Evolutionary conservation across 2,797 vertebrate genomes (phyloP).

Genomic region (Ceryle rudis): DNA sequence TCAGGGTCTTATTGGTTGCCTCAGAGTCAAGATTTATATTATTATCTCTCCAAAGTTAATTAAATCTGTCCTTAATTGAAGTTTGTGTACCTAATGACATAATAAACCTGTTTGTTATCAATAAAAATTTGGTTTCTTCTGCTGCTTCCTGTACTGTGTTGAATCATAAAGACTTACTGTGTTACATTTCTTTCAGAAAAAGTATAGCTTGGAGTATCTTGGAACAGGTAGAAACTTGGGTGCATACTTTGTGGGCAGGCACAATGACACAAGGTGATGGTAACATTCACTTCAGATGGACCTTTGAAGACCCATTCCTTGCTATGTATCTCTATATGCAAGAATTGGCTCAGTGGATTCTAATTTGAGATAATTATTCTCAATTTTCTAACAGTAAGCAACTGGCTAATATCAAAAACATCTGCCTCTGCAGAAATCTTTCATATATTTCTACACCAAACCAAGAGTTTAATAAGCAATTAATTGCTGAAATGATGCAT

Average conservation of each 20-base stretch:
- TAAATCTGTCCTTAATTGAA: background rate
- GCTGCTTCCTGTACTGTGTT: background rate
- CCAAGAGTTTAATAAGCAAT: conserved; percentile 42
- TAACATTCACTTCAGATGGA: fast-evolving
- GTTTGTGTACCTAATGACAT: background rate
- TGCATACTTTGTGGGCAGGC: background rate
- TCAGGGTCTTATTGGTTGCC: background rate
- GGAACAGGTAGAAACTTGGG: background rate
- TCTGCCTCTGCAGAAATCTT: background rate
- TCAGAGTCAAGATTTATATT: background rate
- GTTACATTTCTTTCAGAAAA: background rate
- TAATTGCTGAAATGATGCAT: conserved; percentile 55
- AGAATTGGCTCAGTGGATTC: background rate
- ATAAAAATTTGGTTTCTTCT: fast-evolving
- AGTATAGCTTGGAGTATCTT: background rate
- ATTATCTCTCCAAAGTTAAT: background rate
- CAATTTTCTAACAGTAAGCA: background rate
- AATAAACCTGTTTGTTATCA: background rate
- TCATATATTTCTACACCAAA: background rate
- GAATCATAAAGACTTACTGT: background rate
- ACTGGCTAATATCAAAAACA: background rate
- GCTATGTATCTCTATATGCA: background rate
- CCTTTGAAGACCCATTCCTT: background rate
- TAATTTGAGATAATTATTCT: conserved; percentile 1
- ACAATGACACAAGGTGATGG: background rate